Evolutionary conservation across 2,888 invertebrate species (phyloP).

Genomic region (Agelastica alni): DNA sequence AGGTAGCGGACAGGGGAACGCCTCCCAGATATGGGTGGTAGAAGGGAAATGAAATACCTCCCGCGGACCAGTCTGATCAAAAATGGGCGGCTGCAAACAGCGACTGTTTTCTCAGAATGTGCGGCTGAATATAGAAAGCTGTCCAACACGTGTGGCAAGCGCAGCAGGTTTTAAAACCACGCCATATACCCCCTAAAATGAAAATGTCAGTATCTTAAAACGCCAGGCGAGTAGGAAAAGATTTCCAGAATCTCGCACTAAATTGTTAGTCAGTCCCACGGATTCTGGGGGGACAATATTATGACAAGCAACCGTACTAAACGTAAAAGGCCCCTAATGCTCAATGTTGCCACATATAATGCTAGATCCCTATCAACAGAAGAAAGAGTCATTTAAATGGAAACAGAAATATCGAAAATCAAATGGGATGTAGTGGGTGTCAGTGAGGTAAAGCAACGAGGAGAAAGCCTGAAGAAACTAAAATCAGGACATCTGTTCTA

Average conservation of each 20-base stretch:
- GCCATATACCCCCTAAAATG: not conserved
- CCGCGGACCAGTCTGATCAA: too few relatives aligned
- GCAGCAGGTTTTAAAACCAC: not conserved
- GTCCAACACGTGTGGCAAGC: too few relatives aligned
- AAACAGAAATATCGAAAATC: conserved; percentile 5
- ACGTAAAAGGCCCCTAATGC: too few relatives aligned
- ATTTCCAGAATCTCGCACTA: not conserved
- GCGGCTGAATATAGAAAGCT: too few relatives aligned
- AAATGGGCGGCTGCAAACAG: too few relatives aligned
- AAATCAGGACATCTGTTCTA: too few relatives aligned
- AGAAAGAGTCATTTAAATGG: conserved; percentile 1
- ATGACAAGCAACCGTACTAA: too few relatives aligned
- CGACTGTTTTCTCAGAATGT: too few relatives aligned
- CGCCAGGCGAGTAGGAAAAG: not conserved
- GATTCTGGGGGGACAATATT: not conserved
- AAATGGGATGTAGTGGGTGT: conserved; percentile 2
- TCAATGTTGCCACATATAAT: too few relatives aligned
- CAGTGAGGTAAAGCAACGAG: conserved; percentile 3
- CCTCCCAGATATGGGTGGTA: too few relatives aligned
- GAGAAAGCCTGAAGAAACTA: conserved; percentile 1
- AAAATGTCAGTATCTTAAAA: not conserved
- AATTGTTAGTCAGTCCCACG: not conserved
- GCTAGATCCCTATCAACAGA: conserved; percentile 3
- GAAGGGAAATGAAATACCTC: too few relatives aligned
- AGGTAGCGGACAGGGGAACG: too few relatives aligned